These are phyloP conservation scores for Trogon surrucura DNA, from an alignment of 2,113 vertebrate genomes.

Conservation along the genomic window DNA sequence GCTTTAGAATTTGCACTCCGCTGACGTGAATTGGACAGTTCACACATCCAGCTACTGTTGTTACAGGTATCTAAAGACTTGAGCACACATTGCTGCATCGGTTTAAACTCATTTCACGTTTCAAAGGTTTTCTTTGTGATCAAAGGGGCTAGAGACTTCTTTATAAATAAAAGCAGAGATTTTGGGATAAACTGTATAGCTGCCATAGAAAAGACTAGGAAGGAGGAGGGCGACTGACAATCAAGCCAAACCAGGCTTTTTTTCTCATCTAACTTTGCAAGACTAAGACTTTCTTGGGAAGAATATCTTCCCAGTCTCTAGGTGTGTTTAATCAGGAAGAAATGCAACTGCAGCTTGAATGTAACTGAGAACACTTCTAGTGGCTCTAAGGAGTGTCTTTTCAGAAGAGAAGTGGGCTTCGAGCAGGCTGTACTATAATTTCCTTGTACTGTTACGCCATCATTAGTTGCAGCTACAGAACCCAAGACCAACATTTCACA, in stretches of 20 bases:
- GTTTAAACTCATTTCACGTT: constrained; percentile 62
- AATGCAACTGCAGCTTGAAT: neutral
- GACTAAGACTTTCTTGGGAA: neutral
- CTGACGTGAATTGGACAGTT: constrained; percentile 19
- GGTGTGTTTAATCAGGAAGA: neutral
- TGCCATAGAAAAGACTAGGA: neutral
- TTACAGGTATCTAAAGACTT: constrained; percentile 66
- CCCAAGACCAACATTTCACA: constrained; percentile 14
- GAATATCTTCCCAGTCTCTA: neutral
- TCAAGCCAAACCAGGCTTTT: neutral
- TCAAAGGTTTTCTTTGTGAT: constrained; percentile 63
- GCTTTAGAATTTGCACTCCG: constrained; percentile 32
- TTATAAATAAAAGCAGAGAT: constrained; percentile 27
- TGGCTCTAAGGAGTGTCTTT: neutral
- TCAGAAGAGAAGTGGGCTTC: neutral
- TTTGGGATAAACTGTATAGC: neutral
- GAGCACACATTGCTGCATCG: neutral
- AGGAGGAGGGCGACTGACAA: neutral
- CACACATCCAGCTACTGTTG: constrained; percentile 34
- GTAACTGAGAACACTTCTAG: neutral
- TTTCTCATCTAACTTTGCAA: neutral
- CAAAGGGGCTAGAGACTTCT: constrained; percentile 28
- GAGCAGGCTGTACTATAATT: neutral
- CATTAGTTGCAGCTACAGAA: neutral
- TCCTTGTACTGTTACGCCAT: constrained; percentile 3